phyloP scores from a whole-genome alignment of 2,797 vertebrate species.

The Neomorphus geoffroyi region DNA sequence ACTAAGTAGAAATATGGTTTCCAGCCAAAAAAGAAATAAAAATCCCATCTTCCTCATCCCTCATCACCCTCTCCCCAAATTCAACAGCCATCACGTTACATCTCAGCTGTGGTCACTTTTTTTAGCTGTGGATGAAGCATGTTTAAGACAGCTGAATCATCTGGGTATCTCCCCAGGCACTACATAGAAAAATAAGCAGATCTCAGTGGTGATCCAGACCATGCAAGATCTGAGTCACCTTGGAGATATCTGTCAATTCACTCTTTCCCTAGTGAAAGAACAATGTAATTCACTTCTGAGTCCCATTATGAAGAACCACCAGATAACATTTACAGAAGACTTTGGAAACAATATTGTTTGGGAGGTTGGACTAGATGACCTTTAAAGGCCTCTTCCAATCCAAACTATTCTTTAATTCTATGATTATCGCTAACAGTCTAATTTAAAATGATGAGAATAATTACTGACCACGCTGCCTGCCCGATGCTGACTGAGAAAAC shows the following conservation, averaged over 20 bases:
- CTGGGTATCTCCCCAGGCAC: background rate
- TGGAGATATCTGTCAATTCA: background rate
- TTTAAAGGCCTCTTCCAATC: background rate
- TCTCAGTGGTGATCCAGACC: background rate
- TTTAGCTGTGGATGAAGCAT: accelerated
- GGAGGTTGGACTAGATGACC: background rate
- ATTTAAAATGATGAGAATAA: background rate
- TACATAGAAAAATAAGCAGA: background rate
- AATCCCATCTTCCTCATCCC: background rate
- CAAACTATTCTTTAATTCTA: background rate
- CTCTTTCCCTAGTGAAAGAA: background rate
- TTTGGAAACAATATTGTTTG: background rate
- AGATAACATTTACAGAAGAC: background rate
- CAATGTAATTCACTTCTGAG: background rate
- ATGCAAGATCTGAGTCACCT: background rate
- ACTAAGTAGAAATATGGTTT: background rate
- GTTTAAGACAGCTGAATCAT: background rate
- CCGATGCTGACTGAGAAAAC: background rate
- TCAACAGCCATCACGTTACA: background rate
- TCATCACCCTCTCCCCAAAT: background rate
- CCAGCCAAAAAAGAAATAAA: background rate
- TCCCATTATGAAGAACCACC: background rate
- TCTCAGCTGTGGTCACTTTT: background rate
- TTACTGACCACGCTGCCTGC: background rate
- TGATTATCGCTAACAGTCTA: background rate